These are phyloP conservation scores for Aphaenogaster ashmeadi DNA, from an alignment of 1,140 invertebrate genomes.

Conservation along the genomic window DNA sequence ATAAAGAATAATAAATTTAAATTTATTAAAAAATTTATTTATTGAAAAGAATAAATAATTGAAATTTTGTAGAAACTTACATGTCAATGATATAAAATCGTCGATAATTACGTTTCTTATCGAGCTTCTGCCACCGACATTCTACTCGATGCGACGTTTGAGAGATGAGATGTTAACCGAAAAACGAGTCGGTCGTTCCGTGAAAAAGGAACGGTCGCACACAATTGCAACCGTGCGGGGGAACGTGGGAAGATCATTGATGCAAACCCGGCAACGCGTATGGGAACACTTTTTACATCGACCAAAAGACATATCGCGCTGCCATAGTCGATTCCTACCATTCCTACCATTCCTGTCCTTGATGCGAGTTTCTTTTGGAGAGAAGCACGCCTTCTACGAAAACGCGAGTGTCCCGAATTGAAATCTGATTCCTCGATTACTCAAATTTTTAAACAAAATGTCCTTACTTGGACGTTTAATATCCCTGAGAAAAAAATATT, in stretches of 20 bases:
- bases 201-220: constrained; percentile 16
- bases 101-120: constrained; percentile 6
- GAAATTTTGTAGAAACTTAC: not conserved
- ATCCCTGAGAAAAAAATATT: not conserved
- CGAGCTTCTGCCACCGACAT: not conserved
- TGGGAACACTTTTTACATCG: constrained; percentile 49
- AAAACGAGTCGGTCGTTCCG: constrained; percentile 18
- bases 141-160: not conserved
- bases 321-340: constrained; percentile 29
- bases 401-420: not conserved
- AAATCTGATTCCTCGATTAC: not conserved
- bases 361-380: constrained; percentile 38
- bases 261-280: constrained; percentile 30
- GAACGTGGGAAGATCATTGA: constrained; percentile 62
- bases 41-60: not conserved
- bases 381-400: constrained; percentile 29
- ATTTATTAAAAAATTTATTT: no score
- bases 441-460: constrained; percentile 15
- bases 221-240: not conserved
- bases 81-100: not conserved
- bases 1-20: not conserved
- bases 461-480: not conserved
- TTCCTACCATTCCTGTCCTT: constrained; percentile 36
- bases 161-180: constrained; percentile 25
- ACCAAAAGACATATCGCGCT: constrained; percentile 46